A percentile compares a stretch with the other conserved stretches of the same genome.
Conservation (phyloP, 2,888 invertebrate genomes). For the Hedychridium roseum region DNA sequence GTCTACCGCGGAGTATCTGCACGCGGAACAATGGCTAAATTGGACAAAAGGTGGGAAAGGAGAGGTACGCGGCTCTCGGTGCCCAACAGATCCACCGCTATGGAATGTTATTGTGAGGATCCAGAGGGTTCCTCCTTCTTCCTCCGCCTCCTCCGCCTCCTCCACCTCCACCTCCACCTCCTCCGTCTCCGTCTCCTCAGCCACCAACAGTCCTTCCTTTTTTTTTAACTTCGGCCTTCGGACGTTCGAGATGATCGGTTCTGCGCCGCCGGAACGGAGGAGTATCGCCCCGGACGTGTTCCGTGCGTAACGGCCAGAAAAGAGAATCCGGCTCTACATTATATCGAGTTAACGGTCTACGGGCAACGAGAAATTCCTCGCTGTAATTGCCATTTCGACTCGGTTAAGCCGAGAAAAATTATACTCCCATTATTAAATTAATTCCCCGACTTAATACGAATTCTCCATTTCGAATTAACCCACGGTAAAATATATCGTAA, state of each 20-base stretch:
- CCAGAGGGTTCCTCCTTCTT: slow-evolving; percentile 11
- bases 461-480: too few species aligned
- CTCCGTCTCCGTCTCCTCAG: slow-evolving; percentile 4
- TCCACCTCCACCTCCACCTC: slow-evolving; percentile 10
- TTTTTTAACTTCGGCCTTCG: slow-evolving; percentile 6
- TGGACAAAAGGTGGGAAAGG: slow-evolving; percentile 32
- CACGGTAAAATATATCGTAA: slow-evolving; percentile 8
- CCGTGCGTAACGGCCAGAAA: slow-evolving; percentile 5
- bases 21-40: slow-evolving; percentile 40
- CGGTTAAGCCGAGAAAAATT: slow-evolving; percentile 10
- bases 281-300: neutral
- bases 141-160: slow-evolving; percentile 5
- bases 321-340: slow-evolving; percentile 10
- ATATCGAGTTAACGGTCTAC: slow-evolving; percentile 18
- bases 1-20: slow-evolving; percentile 15
- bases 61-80: slow-evolving; percentile 20
- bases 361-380: slow-evolving; percentile 13
- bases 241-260: slow-evolving; percentile 16
- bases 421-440: slow-evolving; percentile 6
- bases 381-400: slow-evolving; percentile 20
- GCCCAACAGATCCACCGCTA: slow-evolving; percentile 8
- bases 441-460: too few species aligned
- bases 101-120: slow-evolving; percentile 40
- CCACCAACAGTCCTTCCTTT: slow-evolving; percentile 4
- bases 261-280: slow-evolving; percentile 3